These are phyloP conservation scores for Bradypodion pumilum DNA, from an alignment of 2,797 vertebrate genomes.

Conservation along the genomic window DNA sequence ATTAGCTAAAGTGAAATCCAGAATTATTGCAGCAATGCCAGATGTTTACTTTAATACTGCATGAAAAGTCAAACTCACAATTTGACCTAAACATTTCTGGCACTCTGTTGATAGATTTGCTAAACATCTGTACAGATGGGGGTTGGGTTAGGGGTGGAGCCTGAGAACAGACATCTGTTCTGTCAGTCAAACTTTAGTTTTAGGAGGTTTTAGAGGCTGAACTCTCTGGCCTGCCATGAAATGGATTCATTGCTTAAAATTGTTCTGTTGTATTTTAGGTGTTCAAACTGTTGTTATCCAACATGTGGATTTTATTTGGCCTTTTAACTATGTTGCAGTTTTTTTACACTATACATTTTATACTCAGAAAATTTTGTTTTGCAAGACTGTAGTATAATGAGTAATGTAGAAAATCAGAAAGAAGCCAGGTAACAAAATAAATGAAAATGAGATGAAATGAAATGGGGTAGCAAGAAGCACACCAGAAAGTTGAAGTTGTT, in stretches of 20 bases:
- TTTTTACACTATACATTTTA: background rate
- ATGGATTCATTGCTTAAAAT: background rate
- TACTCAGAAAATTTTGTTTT: background rate
- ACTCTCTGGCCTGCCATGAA: background rate
- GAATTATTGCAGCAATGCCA: conserved; percentile 15
- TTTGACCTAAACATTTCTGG: background rate
- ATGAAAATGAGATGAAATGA: too few species aligned
- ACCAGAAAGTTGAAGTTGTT: too few species aligned
- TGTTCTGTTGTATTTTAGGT: background rate
- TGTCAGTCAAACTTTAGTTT: background rate
- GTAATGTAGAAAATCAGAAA: background rate
- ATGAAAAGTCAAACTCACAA: background rate
- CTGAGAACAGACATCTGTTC: background rate
- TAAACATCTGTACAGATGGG: background rate
- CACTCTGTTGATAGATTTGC: background rate
- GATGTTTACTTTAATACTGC: conserved; percentile 3
- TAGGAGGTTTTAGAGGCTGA: background rate
- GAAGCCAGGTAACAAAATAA: too few species aligned
- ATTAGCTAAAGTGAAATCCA: conserved; percentile 12
- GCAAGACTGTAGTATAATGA: background rate
- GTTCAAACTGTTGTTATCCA: background rate
- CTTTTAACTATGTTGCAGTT: background rate
- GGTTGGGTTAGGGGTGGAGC: background rate
- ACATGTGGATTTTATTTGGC: background rate
- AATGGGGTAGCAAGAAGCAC: too few species aligned